These are phyloP conservation scores for Thera britannica DNA, from an alignment of 2,888 invertebrate species.

Conservation along the genomic window DNA sequence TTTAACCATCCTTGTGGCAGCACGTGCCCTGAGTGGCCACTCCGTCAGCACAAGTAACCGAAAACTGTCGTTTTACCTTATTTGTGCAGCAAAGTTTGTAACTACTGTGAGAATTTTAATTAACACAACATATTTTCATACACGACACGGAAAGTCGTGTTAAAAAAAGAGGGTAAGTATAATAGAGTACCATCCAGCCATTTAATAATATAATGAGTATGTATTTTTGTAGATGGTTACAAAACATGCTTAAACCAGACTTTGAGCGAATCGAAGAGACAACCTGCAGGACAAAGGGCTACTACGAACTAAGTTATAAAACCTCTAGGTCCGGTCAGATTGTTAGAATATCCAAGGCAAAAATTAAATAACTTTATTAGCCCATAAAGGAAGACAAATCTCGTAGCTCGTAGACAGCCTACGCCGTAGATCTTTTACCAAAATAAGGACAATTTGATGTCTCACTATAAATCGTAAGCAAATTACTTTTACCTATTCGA, in stretches of 20 bases:
- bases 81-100: conserved; percentile 21
- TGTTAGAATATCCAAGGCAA: too few relatives aligned
- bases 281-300: too few relatives aligned
- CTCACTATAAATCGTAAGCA: background rate
- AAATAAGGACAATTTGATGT: background rate
- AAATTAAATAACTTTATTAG: too few relatives aligned
- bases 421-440: background rate
- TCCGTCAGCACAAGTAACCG: conserved; percentile 24
- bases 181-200: too few relatives aligned
- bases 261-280: too few relatives aligned
- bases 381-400: too few relatives aligned
- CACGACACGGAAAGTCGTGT: background rate
- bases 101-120: conserved; percentile 5
- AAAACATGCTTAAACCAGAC: too few relatives aligned
- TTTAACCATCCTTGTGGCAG: conserved; percentile 19
- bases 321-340: too few relatives aligned
- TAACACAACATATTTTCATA: background rate
- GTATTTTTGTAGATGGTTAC: too few relatives aligned
- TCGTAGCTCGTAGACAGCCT: background rate
- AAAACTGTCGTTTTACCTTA: conserved; percentile 26
- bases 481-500: background rate
- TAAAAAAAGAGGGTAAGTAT: too few relatives aligned
- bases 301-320: too few relatives aligned
- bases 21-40: conserved; percentile 25
- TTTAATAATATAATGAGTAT: too few relatives aligned